Base-by-base conservation (phyloP, 2,797 vertebrate species). In the Eurystomus glaucurus region DNA sequence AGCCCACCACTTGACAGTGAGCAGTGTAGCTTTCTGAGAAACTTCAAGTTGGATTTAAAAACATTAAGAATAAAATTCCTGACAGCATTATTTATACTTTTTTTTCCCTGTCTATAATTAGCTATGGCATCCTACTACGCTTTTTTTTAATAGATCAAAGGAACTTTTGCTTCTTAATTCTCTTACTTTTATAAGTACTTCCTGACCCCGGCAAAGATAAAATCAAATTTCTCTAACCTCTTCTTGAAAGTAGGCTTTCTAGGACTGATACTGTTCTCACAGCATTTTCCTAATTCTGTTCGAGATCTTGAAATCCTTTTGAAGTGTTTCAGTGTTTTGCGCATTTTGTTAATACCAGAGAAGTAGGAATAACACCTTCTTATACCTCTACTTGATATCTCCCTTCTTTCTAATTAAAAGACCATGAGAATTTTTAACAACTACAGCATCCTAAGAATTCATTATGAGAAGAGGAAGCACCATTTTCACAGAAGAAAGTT, bases 131-230 rank as follows among this genome's bases (percentile, higher is more conserved):
- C 28, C 22, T 69, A 61, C 33, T 72, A n/a, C 48, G 28, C 0
- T 55, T 86, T 69, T 81, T 61, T 57, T 4, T 4, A 80, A 46
- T 22, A 55, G 41, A 72, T 84, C 33, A 86, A 76, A 85, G 51
- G 31, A 79, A 65, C 46, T 69, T 62, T 39, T 78, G 3, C 5
- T 9, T 65, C 79, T 88, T 28, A 88, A 43, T 75, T 80, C 52
- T 93, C 10, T 58, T 91, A 45, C 72, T 71, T 75, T 25, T 61
- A 7, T 55, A 94, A 81, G 29, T 62, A 81, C 35, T 86, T 91
- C 87, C 81, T 83, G 76, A 88, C 85, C 91, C 80, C 77, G 50
- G 37, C 18, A 68, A 75, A 90, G 85, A 78, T 60, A 90, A 94
- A 87, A 75, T 83, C 45, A 72, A 69, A 78, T 84, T 69, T 79